Evolutionary conservation across 2,888 invertebrate species (phyloP).

Genomic region (Noctuana brunneofusca): DNA sequence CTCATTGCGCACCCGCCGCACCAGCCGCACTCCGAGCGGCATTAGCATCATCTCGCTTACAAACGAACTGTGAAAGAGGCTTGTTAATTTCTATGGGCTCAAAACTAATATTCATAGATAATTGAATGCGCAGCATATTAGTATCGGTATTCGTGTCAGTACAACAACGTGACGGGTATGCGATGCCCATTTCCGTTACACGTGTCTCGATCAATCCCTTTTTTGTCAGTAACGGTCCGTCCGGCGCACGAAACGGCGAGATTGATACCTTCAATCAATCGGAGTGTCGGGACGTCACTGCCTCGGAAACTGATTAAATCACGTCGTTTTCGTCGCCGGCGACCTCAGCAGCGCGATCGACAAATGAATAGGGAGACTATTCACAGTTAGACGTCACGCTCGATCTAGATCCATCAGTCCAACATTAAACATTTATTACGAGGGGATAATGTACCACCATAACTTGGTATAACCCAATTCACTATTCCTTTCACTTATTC

Average conservation of each 20-base stretch:
- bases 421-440: conserved; percentile 53
- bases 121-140: conserved; percentile 71
- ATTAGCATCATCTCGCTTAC: conserved; percentile 42
- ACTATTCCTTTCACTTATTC: conserved; percentile 25
- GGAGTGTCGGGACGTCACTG: conserved; percentile 69
- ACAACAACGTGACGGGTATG: conserved; percentile 67
- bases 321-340: conserved; percentile 70
- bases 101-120: conserved; percentile 60
- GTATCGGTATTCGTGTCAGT: conserved; percentile 75
- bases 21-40: conserved; percentile 7
- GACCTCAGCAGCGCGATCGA: conserved; percentile 44
- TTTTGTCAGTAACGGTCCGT: conserved; percentile 77
- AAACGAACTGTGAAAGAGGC: conserved; percentile 47
- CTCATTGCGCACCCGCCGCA: conserved; percentile 26
- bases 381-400: conserved; percentile 70
- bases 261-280: conserved; percentile 79
- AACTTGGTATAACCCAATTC: conserved; percentile 10
- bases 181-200: conserved; percentile 77
- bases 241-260: conserved; percentile 73
- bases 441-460: conserved; percentile 35
- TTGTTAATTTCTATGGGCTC: conserved; percentile 58
- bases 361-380: conserved; percentile 66
- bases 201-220: conserved; percentile 75
- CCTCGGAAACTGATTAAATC: conserved; percentile 77
- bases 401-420: conserved; percentile 62